phyloP scores from a whole-genome alignment of 1,140 invertebrate species.

The Drosophila sp. region DNA sequence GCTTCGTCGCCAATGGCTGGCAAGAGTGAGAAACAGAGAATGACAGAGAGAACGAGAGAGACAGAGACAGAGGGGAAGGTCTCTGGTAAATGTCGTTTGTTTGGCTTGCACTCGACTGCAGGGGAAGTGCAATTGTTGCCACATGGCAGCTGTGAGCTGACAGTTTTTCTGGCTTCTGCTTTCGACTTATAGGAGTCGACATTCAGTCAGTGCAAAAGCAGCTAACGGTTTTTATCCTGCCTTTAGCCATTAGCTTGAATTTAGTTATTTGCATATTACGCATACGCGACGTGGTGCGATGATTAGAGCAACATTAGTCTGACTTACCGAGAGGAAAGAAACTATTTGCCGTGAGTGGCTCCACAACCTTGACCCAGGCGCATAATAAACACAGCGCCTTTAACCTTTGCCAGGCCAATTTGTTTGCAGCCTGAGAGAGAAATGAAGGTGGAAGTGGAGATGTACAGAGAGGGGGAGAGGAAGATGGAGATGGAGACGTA shows the following conservation, averaged over 20 bases:
- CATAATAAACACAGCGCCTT: conserved; percentile 29
- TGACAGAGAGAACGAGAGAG: not conserved
- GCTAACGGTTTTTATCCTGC: conserved; percentile 36
- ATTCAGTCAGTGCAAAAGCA: not conserved
- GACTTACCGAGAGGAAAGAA: conserved; percentile 28
- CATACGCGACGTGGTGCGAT: conserved; percentile 47
- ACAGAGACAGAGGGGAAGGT: no score
- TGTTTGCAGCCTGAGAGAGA: not conserved
- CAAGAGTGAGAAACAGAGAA: not conserved
- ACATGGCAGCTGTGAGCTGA: conserved; percentile 18
- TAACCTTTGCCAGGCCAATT: conserved; percentile 35
- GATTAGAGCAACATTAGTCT: conserved; percentile 57
- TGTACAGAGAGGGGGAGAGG: no score
- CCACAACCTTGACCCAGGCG: conserved; percentile 62
- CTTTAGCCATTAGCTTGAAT: conserved; percentile 42
- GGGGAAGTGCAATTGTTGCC: conserved; percentile 44
- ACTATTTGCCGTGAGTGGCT: not conserved
- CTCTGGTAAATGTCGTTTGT: conserved; percentile 53
- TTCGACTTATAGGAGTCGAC: not conserved
- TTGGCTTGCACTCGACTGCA: conserved; percentile 57
- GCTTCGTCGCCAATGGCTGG: not conserved
- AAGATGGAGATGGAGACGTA: not conserved
- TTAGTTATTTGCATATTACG: conserved; percentile 74
- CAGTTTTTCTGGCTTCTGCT: not conserved
- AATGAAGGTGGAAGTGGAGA: no score